Evolutionary conservation across 2,113 vertebrate genomes (phyloP).

Genomic region (Xenopus laevis): DNA sequence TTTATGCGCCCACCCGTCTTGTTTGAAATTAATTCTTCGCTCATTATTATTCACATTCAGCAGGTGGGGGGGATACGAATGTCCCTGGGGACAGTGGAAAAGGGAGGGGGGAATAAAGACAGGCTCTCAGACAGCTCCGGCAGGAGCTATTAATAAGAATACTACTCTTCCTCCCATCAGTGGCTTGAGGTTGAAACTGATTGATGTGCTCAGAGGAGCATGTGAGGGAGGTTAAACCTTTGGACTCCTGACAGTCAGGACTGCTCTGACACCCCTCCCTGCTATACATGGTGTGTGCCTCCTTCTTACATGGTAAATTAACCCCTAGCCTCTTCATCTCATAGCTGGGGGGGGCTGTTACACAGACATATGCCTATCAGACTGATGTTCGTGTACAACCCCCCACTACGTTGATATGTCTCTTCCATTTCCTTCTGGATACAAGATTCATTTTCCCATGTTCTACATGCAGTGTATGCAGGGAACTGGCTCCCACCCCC

Average conservation of each 20-base stretch:
- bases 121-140: slow-evolving; percentile 73
- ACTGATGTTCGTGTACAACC: neutral
- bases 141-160: slow-evolving; percentile 80
- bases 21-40: slow-evolving; percentile 36
- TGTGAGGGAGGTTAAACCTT: slow-evolving; percentile 21
- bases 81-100: slow-evolving; percentile 61
- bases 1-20: slow-evolving; percentile 27
- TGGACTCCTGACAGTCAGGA: slow-evolving; percentile 6
- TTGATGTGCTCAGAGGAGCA: slow-evolving; percentile 73
- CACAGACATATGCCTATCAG: neutral
- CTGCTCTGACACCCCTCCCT: neutral
- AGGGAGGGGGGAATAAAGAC: slow-evolving; percentile 71
- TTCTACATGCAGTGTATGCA: neutral
- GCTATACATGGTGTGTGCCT: neutral
- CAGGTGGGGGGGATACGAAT: slow-evolving; percentile 54
- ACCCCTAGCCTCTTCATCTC: neutral
- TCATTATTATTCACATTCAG: slow-evolving; percentile 42
- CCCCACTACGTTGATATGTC: neutral
- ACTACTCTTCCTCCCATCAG: slow-evolving; percentile 76
- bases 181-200: slow-evolving; percentile 77
- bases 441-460: neutral
- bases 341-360: no score
- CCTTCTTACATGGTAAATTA: neutral
- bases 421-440: neutral
- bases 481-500: neutral